Percentiles rank a stretch among this genome's conserved stretches.
Conservation (phyloP, 2,888 invertebrate species). For the Bursaphelenchus okinawaensis region DNA sequence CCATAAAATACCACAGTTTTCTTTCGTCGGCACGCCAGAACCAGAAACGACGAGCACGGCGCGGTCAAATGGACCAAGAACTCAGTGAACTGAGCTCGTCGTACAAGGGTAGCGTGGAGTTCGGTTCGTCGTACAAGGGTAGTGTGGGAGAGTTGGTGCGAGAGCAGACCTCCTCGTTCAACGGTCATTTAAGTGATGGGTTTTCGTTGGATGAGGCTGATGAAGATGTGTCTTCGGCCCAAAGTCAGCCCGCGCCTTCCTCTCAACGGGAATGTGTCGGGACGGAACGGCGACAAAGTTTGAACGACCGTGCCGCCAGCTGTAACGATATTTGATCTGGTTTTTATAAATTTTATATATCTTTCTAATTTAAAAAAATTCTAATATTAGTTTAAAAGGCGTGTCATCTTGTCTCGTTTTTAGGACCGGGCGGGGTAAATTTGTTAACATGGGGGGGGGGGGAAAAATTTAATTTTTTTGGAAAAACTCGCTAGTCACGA, state of each 20-base stretch:
- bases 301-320: neutral
- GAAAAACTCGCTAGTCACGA: too few relatives aligned
- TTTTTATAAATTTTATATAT: too few relatives aligned
- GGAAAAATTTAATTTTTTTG: too few relatives aligned
- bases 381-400: too few relatives aligned
- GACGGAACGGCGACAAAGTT: neutral
- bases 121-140: neutral
- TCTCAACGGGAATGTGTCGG: neutral
- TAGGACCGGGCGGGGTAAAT: too few relatives aligned
- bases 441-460: too few relatives aligned
- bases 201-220: neutral
- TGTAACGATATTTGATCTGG: neutral
- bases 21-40: slow-evolving; percentile 10
- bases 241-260: neutral
- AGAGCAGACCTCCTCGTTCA: neutral
- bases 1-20: slow-evolving; percentile 1
- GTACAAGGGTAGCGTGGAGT: neutral
- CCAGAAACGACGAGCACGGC: neutral
- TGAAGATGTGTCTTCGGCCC: neutral
- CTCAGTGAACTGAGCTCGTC: neutral
- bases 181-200: neutral
- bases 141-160: neutral
- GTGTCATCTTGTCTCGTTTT: too few relatives aligned
- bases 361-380: too few relatives aligned
- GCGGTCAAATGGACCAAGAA: neutral